A percentile compares a stretch with the other conserved stretches of the same genome.
Evolutionary conservation across 2,888 invertebrate genomes (phyloP).

Genomic region (Myopa testacea): DNA sequence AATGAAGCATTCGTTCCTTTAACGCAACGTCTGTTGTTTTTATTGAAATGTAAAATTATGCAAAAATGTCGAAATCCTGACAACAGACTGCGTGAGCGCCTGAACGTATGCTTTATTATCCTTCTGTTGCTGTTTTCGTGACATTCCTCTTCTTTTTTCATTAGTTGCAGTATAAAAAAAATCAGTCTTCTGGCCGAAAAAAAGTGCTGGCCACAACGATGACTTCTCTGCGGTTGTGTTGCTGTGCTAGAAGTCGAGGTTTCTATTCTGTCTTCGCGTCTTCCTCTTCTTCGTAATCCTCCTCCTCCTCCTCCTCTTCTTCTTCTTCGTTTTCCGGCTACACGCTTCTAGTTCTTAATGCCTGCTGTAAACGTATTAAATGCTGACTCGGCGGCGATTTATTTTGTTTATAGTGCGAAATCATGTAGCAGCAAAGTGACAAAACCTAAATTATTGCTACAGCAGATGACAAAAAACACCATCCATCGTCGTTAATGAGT

Average conservation of each 20-base stretch:
- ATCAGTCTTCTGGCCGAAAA: too few species aligned
- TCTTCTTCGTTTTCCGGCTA: not conserved
- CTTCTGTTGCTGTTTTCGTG: not conserved
- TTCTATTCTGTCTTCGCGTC: too few species aligned
- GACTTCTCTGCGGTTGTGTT: not conserved
- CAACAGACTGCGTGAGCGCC: constrained; percentile 1
- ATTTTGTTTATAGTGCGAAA: constrained; percentile 23
- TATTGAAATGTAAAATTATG: constrained; percentile 17
- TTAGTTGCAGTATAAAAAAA: not conserved
- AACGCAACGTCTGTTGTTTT: not conserved
- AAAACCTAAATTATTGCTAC: constrained; percentile 23
- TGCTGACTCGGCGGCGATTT: not conserved
- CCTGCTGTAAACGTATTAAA: not conserved
- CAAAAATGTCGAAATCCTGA: constrained; percentile 4
- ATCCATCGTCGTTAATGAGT: not conserved
- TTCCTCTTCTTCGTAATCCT: not conserved
- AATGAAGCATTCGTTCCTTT: constrained; percentile 6
- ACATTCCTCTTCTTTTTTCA: not conserved
- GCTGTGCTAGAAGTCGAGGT: not conserved
- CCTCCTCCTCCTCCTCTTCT: not conserved
- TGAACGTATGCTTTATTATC: not conserved
- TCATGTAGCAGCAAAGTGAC: constrained; percentile 24
- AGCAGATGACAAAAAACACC: constrained; percentile 2
- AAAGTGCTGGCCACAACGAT: too few species aligned
- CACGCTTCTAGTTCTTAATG: constrained; percentile 6